Evolutionary conservation across 2,888 invertebrate species (phyloP), one percentile per base, ranked within the genome.

Genomic region (Ectemnius cavifrons): DNA sequence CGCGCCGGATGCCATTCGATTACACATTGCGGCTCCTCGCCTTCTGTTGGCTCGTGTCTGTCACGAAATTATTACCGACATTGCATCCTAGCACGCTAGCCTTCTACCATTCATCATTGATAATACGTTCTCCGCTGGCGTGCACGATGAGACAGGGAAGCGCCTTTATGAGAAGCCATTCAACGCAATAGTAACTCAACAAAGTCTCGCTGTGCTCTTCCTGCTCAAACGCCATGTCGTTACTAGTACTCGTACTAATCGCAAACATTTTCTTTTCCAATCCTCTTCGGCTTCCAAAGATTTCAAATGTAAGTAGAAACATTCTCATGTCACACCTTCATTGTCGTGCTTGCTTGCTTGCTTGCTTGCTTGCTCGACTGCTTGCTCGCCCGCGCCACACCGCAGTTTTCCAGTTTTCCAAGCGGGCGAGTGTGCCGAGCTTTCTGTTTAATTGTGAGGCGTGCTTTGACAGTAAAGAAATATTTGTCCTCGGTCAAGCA

Each of bases 281-380:
- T 16, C 80, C 74, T 66, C 65, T 63, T 77, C 49, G 79, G 77
- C 65, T 75, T 79, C 71, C 71, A 63, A 73, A 83, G 88, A 78
- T 79, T 84, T 81, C 65, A 81, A 82, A 77, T 88, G 88, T 88
- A 87, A 88, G 88, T 87, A 88, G 20, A 23, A 11, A 52, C 14
- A 68, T 37, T 63, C 46, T 52, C 49, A 0, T 61, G 6, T 72
- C 66, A 37, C 37, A 67, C 46, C 57, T 16, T 73, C 20, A 68
- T 20, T 61, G 60, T 52, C 47, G 47, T 70, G 56, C 67, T 65
- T 16, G 52, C 16, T 52, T 52, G 23, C 23, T 23, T 70, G 56
- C 67, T 65, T 16, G 52, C 16, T 52, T 52, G 23, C 23, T 23
- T 23, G 23, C 23, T 23, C 23, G 23, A 37, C 8, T 37, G 37